These are phyloP conservation scores for Catharus minimus DNA, from an alignment of 2,113 vertebrate genomes.

Conservation along the genomic window DNA sequence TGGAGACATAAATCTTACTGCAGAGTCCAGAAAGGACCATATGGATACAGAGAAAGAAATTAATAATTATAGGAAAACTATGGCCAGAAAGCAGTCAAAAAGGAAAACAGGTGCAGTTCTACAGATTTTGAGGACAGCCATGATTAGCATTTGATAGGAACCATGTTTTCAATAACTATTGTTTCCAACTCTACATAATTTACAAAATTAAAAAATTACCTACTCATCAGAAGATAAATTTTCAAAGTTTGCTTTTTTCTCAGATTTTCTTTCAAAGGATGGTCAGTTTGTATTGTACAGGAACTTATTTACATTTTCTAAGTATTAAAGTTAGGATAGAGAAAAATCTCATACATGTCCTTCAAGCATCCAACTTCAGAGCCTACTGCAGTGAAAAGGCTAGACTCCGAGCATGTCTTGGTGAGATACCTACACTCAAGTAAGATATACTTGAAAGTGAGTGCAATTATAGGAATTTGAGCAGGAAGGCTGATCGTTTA, in stretches of 20 bases:
- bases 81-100: neutral
- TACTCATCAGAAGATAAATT: neutral
- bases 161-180: neutral
- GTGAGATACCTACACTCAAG: neutral
- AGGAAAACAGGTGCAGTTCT: neutral
- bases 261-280: neutral
- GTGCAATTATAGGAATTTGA: neutral
- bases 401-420: neutral
- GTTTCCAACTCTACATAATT: neutral
- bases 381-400: neutral
- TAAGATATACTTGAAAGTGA: neutral
- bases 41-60: neutral
- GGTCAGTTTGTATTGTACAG: neutral
- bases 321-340: neutral
- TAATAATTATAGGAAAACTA: neutral
- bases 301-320: neutral
- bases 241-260: neutral
- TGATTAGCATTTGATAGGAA: neutral
- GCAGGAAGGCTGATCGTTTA: neutral
- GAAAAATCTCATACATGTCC: neutral
- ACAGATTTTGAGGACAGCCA: neutral
- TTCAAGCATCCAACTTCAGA: neutral
- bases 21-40: neutral
- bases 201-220: neutral
- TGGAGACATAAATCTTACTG: neutral